Base-by-base conservation (phyloP, 1,140 invertebrate species). In the Dreissena polymorpha region DNA sequence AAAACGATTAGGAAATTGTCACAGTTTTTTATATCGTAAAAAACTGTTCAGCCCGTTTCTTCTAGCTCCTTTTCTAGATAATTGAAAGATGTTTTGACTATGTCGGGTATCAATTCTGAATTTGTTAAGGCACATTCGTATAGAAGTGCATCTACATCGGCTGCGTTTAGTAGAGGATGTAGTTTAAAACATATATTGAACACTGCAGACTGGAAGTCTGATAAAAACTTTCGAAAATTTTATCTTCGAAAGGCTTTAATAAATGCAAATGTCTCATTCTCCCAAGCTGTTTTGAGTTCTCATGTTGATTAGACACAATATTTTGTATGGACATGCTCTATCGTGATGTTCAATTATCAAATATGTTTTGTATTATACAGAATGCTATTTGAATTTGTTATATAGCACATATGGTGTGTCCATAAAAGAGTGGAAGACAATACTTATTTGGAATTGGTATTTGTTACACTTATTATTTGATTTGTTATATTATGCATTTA, bases 101-200 rank as follows among this genome's bases (percentile, higher is more conserved):
- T 55, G 5, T n/a, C 70, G 21, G 70, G 79, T 12, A 64, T 82
- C 50, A 71, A 72, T 67, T 50, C 53, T 2, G 10, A 8, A 0
- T n/a, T 65, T 23, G 72, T 73, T 51, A 82, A 65, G 21, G 79
- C 79, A 53, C 79, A 82, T 39, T 82, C 69, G 16, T 82, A 51
- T 68, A 73, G 79, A 67, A 16, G 16, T 23, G 79, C 79, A 5
- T 63, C 70, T 3, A 27, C 49, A 2, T 82, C 79, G 64, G 69
- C 70, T n/a, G 79, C 79, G 0, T 73, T 55, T 16, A 27, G 55
- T 12, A 64, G 25, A 51, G 21, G 70, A 10, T 72, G 69, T 65
- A 55, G 39, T 16, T 12, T 79, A n/a, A 57, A 65, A 25, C 13
- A 67, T 12, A 70, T 80, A 21, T 50, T 82, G 10, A 71, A 25